Evolutionary conservation across 2,113 vertebrate species (phyloP), one percentile per base, ranked within the genome.

Genomic region (Gavialis gangeticus): DNA sequence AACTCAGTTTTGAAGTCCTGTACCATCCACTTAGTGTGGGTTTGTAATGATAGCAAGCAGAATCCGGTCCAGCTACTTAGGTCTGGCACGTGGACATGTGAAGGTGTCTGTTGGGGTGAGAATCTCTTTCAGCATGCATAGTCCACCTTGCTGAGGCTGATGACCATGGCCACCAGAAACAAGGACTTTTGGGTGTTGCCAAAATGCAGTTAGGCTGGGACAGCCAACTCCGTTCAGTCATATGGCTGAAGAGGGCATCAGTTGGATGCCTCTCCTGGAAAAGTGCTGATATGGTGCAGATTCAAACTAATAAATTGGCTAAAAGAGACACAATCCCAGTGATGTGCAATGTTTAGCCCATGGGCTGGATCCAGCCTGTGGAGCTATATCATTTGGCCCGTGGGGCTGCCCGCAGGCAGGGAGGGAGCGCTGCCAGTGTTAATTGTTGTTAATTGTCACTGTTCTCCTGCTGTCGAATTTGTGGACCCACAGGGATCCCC

Each of bases 71-170:
- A 2, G 34, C 27, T 59, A 5, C 83, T 34, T 34, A 34, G 34
- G 34, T 34, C 34, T 34, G 34, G 34, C 34, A 34, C 5, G 34
- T 34, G 34, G 34, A 34, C 5, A 5, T 34, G 34, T 34, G 34
- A 34, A 34, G 2, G 37, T 66, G 56, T 69, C 63, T 59, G 34
- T 67, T 14, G 56, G 56, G 71, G 10, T 0, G 0, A 0, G 13
- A 88, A 56, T 55, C 13, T 37, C 57, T 75, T 92, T 92, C 82
- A 88, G 64, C 84, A 28, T 78, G 12, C 13, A 3, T 75, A 0
- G 0, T 82, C 77, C 95, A n/a, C 46, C 94, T 84, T 92, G 80
- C 90, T 92, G 87, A 71, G 34, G 24, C 21, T 22, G 34, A 30
- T 71, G 69, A 71, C 69, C 12, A 71, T 12, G 30, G 34, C 5